Percentiles rank a stretch among this genome's conserved stretches.
These are phyloP conservation scores for Ceuthmochares aereus DNA, from an alignment of 2,113 vertebrate species.

Conservation along the genomic window DNA sequence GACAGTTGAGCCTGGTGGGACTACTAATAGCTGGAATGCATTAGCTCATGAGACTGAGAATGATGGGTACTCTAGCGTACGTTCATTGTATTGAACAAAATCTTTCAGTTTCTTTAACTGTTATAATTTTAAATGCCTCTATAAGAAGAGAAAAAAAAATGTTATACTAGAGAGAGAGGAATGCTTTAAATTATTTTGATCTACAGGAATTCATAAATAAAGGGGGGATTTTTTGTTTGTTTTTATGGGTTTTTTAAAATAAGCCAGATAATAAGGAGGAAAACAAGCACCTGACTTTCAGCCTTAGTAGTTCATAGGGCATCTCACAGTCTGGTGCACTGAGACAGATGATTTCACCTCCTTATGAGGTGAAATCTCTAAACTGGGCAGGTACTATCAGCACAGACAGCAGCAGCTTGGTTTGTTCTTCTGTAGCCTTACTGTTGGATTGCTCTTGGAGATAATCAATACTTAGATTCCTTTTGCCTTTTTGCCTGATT, in stretches of 20 bases:
- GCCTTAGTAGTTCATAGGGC: neutral
- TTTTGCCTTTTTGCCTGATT: neutral
- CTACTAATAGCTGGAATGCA: neutral
- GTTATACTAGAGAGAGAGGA: neutral
- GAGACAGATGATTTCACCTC: neutral
- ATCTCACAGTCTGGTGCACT: neutral
- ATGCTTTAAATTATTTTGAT: neutral
- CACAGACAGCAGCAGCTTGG: neutral
- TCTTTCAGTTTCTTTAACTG: neutral
- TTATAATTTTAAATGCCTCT: neutral
- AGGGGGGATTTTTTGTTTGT: neutral
- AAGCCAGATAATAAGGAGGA: neutral
- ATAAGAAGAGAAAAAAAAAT: neutral
- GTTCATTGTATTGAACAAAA: neutral
- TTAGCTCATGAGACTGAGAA: neutral
- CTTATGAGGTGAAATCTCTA: neutral
- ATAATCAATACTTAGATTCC: neutral
- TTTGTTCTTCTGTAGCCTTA: neutral
- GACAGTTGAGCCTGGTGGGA: neutral
- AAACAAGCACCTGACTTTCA: neutral
- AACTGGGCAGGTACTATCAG: neutral
- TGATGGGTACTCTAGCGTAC: neutral
- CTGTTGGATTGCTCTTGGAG: neutral
- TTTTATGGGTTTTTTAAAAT: neutral
- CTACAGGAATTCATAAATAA: neutral